Base-by-base conservation (phyloP, 2,888 invertebrate genomes). In the Eupelmus urozonus region DNA sequence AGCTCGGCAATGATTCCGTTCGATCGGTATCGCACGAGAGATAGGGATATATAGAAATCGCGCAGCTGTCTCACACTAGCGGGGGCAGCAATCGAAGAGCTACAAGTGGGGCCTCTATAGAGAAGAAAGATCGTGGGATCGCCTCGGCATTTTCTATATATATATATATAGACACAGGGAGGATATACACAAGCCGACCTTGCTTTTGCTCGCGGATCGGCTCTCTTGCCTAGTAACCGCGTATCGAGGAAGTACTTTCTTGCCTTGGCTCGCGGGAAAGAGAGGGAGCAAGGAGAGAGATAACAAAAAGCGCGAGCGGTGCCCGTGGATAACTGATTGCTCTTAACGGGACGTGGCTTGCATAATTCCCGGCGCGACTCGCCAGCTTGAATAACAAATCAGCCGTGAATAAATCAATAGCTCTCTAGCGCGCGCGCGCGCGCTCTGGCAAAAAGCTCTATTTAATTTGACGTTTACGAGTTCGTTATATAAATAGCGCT, bases 41-140 rank as follows among this genome's bases (percentile, higher is more conserved):
- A 25, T 59, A 29, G 20, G 27, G 23, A 25, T n/a, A n/a, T 53
- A 40, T 40, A 69, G 40, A 74, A 66, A 74, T 55, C 25, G 53
- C 55, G n/a, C 3, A 53, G 11, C 9, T 34, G 34, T 9, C 34
- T n/a, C n/a, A n/a, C n/a, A n/a, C n/a, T n/a, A n/a, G n/a, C n/a
- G n/a, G n/a, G n/a, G 9, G 34, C 34, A 5, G 9, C 34, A 34
- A 34, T 34, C 9, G 9, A 34, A 34, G 5, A 53, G 25, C n/a
- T 29, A 29, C 60, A 45, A 20, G 65, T 7, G 34, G 55, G 76
- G n/a, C n/a, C n/a, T n/a, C n/a, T n/a, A n/a, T n/a, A 72, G 77
- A 77, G 76, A 75, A 71, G 80, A 78, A 83, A 84, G 84, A 84
- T 85, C 85, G 85, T 85, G 85, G 84, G 85, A 84, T 83, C 84